These are phyloP conservation scores for Drosophila pseudoananassae DNA, from an alignment of 1,140 invertebrate genomes.

Conservation along the genomic window DNA sequence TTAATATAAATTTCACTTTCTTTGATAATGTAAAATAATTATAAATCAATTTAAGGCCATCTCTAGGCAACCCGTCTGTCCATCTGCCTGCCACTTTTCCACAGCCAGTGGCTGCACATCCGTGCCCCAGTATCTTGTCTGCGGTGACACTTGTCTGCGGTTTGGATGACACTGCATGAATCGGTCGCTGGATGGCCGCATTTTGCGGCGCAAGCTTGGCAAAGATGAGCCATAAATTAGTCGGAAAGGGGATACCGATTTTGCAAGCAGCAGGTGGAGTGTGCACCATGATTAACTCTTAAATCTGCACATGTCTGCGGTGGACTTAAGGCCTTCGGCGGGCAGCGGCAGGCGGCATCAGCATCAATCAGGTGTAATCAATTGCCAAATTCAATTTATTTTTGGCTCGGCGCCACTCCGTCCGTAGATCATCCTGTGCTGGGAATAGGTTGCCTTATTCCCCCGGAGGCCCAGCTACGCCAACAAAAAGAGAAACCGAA, in stretches of 20 bases:
- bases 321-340: slow-evolving; percentile 15
- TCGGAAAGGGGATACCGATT: neutral
- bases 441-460: neutral
- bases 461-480: slow-evolving; percentile 26
- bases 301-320: slow-evolving; percentile 24
- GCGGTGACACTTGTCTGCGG: slow-evolving; percentile 50
- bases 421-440: neutral
- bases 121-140: slow-evolving; percentile 29
- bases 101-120: neutral
- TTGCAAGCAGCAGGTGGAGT: slow-evolving; percentile 9
- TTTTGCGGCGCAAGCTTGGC: slow-evolving; percentile 57
- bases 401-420: slow-evolving; percentile 14
- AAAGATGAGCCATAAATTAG: slow-evolving; percentile 56
- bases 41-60: neutral
- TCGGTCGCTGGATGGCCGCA: slow-evolving; percentile 45
- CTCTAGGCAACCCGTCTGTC: neutral
- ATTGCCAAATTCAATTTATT: slow-evolving; percentile 47
- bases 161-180: slow-evolving; percentile 57
- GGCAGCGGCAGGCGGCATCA: neutral
- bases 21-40: neutral
- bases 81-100: slow-evolving; percentile 3
- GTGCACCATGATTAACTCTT: slow-evolving; percentile 36
- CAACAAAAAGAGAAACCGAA: neutral
- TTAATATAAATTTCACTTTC: neutral
- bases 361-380: slow-evolving; percentile 29